A percentile compares a stretch with the other conserved stretches of the same genome.
phyloP scores from a whole-genome alignment of 2,797 vertebrate species.

The Arrhamphus sclerolepis region DNA sequence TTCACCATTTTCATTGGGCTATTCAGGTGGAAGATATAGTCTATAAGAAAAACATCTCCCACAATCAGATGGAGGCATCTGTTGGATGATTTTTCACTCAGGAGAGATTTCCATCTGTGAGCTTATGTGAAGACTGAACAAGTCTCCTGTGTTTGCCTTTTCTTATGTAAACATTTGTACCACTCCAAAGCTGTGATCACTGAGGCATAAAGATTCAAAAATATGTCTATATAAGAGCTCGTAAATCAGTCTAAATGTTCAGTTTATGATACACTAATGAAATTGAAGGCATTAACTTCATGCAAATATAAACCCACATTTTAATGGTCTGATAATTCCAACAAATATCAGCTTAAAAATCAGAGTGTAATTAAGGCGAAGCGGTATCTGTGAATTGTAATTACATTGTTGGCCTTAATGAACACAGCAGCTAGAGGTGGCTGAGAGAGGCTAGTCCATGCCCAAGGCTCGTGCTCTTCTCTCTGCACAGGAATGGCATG shows the following conservation, averaged over 20 bases:
- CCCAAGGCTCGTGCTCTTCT: constrained; percentile 68
- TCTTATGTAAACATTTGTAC: constrained; percentile 42
- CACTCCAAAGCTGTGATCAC: constrained; percentile 9
- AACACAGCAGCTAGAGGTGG: constrained; percentile 76
- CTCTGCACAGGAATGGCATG: constrained; percentile 74
- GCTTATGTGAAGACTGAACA: constrained; percentile 45
- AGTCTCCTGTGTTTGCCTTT: constrained; percentile 35
- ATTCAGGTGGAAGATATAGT: constrained; percentile 44
- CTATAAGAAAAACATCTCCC: constrained; percentile 25
- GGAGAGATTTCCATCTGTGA: constrained; percentile 44
- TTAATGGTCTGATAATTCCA: constrained; percentile 68
- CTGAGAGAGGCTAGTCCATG: constrained; percentile 71
- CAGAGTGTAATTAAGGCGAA: constrained; percentile 75
- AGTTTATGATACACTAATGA: constrained; percentile 50
- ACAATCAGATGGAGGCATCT: constrained; percentile 65
- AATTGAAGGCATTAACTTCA: constrained; percentile 45
- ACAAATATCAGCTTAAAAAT: constrained; percentile 77
- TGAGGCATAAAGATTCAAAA: constrained; percentile 24
- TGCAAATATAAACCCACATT: constrained; percentile 64
- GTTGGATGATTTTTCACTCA: constrained; percentile 60
- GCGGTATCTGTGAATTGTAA: constrained; percentile 75
- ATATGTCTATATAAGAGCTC: constrained; percentile 12
- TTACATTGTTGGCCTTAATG: constrained; percentile 79
- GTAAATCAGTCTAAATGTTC: constrained; percentile 40
- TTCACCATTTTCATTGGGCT: constrained; percentile 23